Conservation (phyloP, 2,113 vertebrate species). For the Platysternon megacephalum region DNA sequence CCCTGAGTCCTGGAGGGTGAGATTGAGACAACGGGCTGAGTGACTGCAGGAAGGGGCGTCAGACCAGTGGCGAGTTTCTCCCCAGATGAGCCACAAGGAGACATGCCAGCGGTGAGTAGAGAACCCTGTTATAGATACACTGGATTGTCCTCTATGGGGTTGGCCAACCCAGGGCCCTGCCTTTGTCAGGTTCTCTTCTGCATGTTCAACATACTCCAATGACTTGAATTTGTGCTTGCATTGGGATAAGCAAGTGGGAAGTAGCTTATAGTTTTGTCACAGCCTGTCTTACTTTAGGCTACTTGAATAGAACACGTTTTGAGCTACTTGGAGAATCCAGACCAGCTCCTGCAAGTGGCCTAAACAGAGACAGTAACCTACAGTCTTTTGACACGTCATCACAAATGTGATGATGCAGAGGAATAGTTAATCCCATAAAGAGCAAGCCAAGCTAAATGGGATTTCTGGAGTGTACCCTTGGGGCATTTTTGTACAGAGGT, state of each 20-base stretch:
- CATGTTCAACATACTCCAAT: accelerated
- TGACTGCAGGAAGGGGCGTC: too few relatives aligned
- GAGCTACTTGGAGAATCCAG: background rate
- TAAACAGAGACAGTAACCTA: background rate
- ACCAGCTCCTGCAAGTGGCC: constrained; percentile 40
- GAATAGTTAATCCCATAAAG: constrained; percentile 42
- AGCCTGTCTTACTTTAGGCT: background rate
- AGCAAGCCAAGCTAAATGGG: background rate
- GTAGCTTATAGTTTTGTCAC: constrained; percentile 40
- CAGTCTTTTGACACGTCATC: background rate
- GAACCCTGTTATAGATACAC: background rate
- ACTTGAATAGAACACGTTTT: background rate
- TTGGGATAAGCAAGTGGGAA: background rate
- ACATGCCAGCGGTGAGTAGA: too few relatives aligned
- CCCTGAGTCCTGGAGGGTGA: background rate
- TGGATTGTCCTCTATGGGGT: background rate
- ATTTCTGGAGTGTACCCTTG: constrained; percentile 39
- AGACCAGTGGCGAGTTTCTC: too few relatives aligned
- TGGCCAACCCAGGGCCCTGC: background rate
- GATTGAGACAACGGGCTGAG: background rate
- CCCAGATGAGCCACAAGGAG: too few relatives aligned
- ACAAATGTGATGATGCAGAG: background rate
- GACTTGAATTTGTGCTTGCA: background rate
- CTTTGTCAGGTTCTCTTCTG: background rate
- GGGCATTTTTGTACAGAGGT: background rate